Conservation (phyloP, 2,113 vertebrate species). For the Hyperopisus bebe region DNA sequence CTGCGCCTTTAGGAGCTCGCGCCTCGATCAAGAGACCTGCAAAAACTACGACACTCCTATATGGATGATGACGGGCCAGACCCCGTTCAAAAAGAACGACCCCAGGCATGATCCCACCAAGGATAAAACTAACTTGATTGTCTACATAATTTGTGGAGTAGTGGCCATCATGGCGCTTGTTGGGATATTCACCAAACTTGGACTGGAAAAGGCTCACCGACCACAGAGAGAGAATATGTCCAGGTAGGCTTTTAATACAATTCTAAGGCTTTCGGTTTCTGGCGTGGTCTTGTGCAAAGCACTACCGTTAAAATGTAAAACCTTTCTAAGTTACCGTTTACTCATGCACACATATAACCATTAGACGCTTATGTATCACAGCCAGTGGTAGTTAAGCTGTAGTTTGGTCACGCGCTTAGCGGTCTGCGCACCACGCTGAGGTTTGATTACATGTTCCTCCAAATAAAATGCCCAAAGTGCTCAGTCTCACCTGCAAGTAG, state of each 20-base stretch:
- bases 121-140: conserved; percentile 98
- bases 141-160: conserved; percentile 98
- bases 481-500: not conserved
- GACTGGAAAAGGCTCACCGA: conserved; percentile 94
- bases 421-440: not conserved
- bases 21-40: conserved; percentile 90
- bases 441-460: not conserved
- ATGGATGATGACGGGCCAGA: conserved; percentile 88
- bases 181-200: conserved; percentile 98
- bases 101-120: conserved; percentile 83
- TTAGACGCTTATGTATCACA: not conserved
- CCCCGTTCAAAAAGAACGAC: conserved; percentile 82
- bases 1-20: conserved; percentile 85
- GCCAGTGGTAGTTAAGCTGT: not conserved
- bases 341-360: not conserved
- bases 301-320: not conserved
- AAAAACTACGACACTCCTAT: conserved; percentile 91
- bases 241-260: conserved; percentile 64
- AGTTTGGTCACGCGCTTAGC: not conserved
- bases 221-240: conserved; percentile 96
- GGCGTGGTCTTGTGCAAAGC: not conserved
- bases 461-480: not conserved
- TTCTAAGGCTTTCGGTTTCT: not conserved
- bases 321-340: not conserved
- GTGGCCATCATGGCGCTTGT: conserved; percentile 99